A percentile compares a stretch with the other conserved stretches of the same genome.
phyloP scores from a whole-genome alignment of 2,888 invertebrate species.

The Archips xylosteana region DNA sequence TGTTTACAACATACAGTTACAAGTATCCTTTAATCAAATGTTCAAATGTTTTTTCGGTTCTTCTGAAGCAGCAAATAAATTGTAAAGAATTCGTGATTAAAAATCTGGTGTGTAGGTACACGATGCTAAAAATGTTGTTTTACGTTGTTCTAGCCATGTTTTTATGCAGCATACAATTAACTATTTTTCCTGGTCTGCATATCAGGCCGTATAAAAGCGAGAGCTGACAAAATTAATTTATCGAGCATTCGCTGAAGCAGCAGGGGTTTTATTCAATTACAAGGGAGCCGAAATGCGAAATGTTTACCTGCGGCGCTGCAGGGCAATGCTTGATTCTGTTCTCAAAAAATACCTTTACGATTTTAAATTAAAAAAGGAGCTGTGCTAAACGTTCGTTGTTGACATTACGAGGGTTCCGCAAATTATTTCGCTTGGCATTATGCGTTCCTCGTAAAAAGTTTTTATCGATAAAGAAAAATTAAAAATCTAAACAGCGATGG shows the following conservation, averaged over 20 bases:
- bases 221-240: conserved; percentile 76
- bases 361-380: conserved; percentile 52
- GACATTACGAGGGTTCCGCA: conserved; percentile 13
- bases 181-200: conserved; percentile 53
- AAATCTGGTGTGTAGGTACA: background rate
- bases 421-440: conserved; percentile 15
- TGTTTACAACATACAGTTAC: too few relatives aligned
- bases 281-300: conserved; percentile 67
- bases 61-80: background rate
- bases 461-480: background rate
- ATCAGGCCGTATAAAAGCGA: conserved; percentile 60
- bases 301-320: conserved; percentile 74
- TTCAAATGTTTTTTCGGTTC: background rate
- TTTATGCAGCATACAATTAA: conserved; percentile 16
- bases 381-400: conserved; percentile 11
- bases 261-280: conserved; percentile 79
- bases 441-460: background rate
- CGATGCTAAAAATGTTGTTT: background rate
- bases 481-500: background rate
- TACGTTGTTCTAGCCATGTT: conserved; percentile 11
- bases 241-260: conserved; percentile 70
- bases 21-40: background rate
- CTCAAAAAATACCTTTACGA: conserved; percentile 63
- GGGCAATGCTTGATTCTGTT: conserved; percentile 66
- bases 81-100: background rate